Evolutionary conservation across 2,113 vertebrate species (phyloP).

Genomic region (Hucho hucho): DNA sequence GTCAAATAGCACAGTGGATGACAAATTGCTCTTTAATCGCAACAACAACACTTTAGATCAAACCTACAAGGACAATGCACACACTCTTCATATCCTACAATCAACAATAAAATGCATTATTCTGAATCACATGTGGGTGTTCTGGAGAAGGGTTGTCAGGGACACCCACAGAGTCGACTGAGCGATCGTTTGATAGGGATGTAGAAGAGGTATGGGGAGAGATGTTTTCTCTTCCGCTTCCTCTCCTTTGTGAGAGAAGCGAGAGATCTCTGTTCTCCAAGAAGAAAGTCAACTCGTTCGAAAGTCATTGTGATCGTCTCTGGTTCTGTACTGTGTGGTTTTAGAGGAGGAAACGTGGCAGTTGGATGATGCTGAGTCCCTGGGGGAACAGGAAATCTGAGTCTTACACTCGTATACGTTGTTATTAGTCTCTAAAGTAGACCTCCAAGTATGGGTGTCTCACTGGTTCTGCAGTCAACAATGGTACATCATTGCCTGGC

Average conservation of each 20-base stretch:
- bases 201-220: conserved; percentile 62
- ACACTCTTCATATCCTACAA: too few species aligned
- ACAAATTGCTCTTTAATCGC: too few species aligned
- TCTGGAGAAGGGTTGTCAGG: conserved; percentile 62
- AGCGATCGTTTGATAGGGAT: conserved; percentile 64
- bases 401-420: background rate
- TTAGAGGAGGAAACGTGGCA: conserved; percentile 50
- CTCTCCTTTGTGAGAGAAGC: conserved; percentile 77
- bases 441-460: too few species aligned
- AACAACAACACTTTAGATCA: background rate
- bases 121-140: conserved; percentile 34
- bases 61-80: background rate
- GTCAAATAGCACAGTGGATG: too few species aligned
- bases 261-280: conserved; percentile 60
- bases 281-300: conserved; percentile 67
- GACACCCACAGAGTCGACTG: conserved; percentile 68
- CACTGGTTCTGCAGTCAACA: too few species aligned
- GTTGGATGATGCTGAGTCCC: conserved; percentile 22
- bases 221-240: conserved; percentile 76
- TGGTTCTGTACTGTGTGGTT: conserved; percentile 30
- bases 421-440: too few species aligned
- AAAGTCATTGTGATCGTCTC: conserved; percentile 56
- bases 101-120: too few species aligned
- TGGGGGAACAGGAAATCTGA: conserved; percentile 17
- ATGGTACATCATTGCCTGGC: too few species aligned